Evolutionary conservation across 2,113 vertebrate genomes (phyloP).

Genomic region (Pterocles burchelli): DNA sequence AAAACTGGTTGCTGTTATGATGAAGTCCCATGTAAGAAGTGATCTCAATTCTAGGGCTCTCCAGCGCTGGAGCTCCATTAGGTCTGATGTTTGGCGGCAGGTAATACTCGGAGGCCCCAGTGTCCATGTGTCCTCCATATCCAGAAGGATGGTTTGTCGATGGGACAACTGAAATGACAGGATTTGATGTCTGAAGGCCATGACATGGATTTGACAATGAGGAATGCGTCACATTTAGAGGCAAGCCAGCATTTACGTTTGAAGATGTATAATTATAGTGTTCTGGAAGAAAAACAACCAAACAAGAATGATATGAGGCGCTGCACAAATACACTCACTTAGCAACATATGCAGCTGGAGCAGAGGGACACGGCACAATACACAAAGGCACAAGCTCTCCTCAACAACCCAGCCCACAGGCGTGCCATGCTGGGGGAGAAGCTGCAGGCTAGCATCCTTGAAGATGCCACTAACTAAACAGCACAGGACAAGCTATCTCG

Average conservation of each 20-base stretch:
- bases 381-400: background rate
- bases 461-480: background rate
- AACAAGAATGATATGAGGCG: slow-evolving; percentile 14
- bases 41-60: slow-evolving; percentile 97
- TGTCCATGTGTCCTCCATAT: slow-evolving; percentile 83
- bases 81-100: slow-evolving; percentile 81
- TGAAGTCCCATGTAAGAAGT: slow-evolving; percentile 88
- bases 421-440: rapidly evolving
- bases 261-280: slow-evolving; percentile 87
- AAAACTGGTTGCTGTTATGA: slow-evolving; percentile 80
- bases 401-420: background rate
- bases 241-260: slow-evolving; percentile 83
- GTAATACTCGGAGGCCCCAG: slow-evolving; percentile 83
- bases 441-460: background rate
- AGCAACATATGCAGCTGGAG: background rate
- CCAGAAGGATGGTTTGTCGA: slow-evolving; percentile 83
- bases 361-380: background rate
- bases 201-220: slow-evolving; percentile 88
- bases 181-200: slow-evolving; percentile 85
- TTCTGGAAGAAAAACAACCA: slow-evolving; percentile 82
- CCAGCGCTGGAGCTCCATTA: slow-evolving; percentile 85
- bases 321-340: background rate
- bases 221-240: slow-evolving; percentile 86
- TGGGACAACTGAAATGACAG: slow-evolving; percentile 81
- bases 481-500: background rate